Evolutionary conservation across 2,113 vertebrate species (phyloP).

Genomic region (Hydrochoerus hydrochaeris): DNA sequence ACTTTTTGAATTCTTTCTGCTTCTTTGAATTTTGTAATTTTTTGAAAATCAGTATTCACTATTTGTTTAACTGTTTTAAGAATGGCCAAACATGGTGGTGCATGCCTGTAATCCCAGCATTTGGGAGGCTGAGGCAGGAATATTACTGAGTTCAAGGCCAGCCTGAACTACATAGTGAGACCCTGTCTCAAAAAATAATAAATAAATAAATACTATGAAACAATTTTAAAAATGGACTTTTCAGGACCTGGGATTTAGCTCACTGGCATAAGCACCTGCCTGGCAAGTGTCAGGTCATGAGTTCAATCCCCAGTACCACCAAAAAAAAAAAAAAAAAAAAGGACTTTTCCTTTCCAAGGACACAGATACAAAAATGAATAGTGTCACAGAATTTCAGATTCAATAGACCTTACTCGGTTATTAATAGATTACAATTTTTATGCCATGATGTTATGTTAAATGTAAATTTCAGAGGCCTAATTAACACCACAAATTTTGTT

Average conservation of each 20-base stretch:
- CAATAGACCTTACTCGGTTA: background rate
- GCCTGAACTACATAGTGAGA: background rate
- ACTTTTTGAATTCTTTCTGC: background rate
- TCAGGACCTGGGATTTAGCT: background rate
- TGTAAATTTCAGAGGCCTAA: background rate
- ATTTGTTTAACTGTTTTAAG: background rate
- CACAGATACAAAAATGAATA: conserved; percentile 4
- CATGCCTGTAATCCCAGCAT: background rate
- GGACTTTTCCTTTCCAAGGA: background rate
- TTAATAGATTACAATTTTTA: conserved; percentile 29
- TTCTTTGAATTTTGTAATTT: background rate
- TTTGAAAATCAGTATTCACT: background rate
- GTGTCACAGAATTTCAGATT: background rate
- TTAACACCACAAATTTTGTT: background rate
- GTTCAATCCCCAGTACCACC: no score
- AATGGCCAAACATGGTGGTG: background rate
- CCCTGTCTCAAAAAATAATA: background rate
- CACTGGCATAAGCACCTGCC: no score
- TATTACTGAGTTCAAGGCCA: background rate
- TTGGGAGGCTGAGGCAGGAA: background rate
- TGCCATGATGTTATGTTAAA: background rate
- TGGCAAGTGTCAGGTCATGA: no score
- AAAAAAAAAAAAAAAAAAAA: background rate
- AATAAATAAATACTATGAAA: background rate
- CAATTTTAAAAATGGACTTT: background rate